phyloP scores from a whole-genome alignment of 2,113 vertebrate genomes.

The Hippoglossus stenolepis region DNA sequence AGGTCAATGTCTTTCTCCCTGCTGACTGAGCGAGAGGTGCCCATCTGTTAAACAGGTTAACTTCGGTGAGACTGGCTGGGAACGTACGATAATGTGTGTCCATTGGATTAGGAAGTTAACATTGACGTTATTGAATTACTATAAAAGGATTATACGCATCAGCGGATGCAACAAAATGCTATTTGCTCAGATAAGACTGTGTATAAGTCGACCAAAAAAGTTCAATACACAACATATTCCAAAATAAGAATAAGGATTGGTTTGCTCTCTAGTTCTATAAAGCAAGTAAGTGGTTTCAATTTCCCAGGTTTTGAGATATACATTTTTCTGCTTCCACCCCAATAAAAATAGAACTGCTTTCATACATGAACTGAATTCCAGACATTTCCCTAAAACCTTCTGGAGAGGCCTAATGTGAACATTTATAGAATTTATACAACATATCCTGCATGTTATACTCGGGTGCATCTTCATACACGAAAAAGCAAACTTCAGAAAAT shows the following conservation, averaged over 20 bases:
- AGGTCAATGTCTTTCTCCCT: conserved; percentile 76
- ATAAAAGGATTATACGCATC: conserved; percentile 51
- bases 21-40: conserved; percentile 56
- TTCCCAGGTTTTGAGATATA: too few relatives aligned
- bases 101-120: conserved; percentile 59
- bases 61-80: conserved; percentile 48
- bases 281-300: too few relatives aligned
- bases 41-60: conserved; percentile 86
- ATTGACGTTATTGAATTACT: conserved; percentile 50
- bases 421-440: background rate
- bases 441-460: too few relatives aligned
- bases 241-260: background rate
- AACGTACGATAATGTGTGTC: conserved; percentile 47
- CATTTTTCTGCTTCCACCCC: background rate
- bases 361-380: too few relatives aligned
- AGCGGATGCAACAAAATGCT: background rate
- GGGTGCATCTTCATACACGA: too few relatives aligned
- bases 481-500: too few relatives aligned
- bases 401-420: too few relatives aligned
- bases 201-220: background rate
- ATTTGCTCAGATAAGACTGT: conserved; percentile 19
- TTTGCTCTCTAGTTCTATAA: too few relatives aligned
- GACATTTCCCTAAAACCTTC: too few relatives aligned
- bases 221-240: background rate
- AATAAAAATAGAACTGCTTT: background rate